These are phyloP conservation scores for Antedon mediterranea DNA, from an alignment of 53 echinoderm and acorn worm species.

Conservation along the genomic window DNA sequence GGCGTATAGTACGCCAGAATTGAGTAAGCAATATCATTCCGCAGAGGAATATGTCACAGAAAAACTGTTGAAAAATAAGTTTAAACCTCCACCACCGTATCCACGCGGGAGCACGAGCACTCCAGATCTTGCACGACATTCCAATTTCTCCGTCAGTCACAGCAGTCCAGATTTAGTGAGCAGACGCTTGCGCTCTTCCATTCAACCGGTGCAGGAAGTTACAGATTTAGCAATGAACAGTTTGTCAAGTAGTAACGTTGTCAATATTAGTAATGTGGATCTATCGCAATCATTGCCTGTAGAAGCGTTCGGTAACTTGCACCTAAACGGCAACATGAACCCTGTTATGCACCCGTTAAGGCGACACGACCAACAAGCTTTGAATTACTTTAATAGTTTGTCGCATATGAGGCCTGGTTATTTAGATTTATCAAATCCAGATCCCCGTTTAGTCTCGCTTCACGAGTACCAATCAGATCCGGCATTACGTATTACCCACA, in stretches of 20 bases:
- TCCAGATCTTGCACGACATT: conserved; percentile 78
- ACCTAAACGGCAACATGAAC: conserved; percentile 7
- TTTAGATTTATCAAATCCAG: conserved; percentile 8
- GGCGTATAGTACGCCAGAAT: conserved; percentile 87
- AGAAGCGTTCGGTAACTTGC: conserved; percentile 70
- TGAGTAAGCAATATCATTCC: conserved; percentile 57
- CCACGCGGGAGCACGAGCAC: conserved; percentile 92
- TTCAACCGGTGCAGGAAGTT: conserved; percentile 48
- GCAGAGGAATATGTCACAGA: conserved; percentile 91
- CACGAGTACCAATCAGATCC: conserved; percentile 15
- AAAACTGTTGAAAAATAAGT: conserved; percentile 81
- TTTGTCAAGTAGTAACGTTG: conserved; percentile 39
- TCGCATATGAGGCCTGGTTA: conserved; percentile 25
- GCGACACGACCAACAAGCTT: conserved; percentile 18
- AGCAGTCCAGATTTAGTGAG: conserved; percentile 92
- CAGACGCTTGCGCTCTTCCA: conserved; percentile 39
- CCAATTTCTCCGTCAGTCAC: conserved; percentile 65
- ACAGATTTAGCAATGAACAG: conserved; percentile 22
- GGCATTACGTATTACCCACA: conserved; percentile 4
- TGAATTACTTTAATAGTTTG: conserved; percentile 22
- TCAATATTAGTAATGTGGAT: conserved; percentile 6
- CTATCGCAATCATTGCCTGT: conserved; percentile 77
- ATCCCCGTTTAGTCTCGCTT: not conserved
- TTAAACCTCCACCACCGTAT: conserved; percentile 82
- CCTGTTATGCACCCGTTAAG: conserved; percentile 17